Conservation (phyloP, 2,888 invertebrate species). For the Arenicola marina region DNA sequence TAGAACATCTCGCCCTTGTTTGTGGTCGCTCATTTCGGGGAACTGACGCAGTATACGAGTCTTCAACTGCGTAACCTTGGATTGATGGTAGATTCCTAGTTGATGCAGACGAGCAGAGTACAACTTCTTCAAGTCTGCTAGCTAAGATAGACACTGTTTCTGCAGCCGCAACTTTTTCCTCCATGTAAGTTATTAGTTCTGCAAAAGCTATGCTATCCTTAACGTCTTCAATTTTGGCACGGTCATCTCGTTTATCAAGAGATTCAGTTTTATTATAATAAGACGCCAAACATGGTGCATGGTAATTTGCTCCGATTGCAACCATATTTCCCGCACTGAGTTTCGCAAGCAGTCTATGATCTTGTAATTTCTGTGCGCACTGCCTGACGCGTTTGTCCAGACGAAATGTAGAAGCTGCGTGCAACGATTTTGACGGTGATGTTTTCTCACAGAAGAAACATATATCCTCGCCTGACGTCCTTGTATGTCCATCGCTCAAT, state of each 20-base stretch:
- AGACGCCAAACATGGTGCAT: neutral
- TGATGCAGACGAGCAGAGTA: neutral
- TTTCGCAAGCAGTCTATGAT: constrained; percentile 1
- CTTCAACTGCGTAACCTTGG: too few relatives aligned
- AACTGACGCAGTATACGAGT: too few relatives aligned
- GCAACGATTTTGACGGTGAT: neutral
- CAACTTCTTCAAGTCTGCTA: neutral
- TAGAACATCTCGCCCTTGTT: too few relatives aligned
- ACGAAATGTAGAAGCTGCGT: neutral
- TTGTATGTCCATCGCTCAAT: too few relatives aligned
- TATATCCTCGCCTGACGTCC: too few relatives aligned
- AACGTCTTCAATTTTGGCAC: neutral
- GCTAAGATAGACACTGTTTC: neutral
- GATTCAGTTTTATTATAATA: neutral
- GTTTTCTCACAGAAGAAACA: neutral
- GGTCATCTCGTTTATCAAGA: neutral
- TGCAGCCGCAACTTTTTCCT: neutral
- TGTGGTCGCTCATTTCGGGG: too few relatives aligned
- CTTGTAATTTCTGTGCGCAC: neutral
- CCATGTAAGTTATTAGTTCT: neutral
- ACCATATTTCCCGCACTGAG: neutral
- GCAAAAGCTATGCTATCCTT: neutral
- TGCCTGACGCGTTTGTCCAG: neutral
- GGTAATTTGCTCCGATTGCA: neutral
- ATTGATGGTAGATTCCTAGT: too few relatives aligned